Conservation (phyloP, 2,888 invertebrate species). For the Scaeva pyrastri region DNA sequence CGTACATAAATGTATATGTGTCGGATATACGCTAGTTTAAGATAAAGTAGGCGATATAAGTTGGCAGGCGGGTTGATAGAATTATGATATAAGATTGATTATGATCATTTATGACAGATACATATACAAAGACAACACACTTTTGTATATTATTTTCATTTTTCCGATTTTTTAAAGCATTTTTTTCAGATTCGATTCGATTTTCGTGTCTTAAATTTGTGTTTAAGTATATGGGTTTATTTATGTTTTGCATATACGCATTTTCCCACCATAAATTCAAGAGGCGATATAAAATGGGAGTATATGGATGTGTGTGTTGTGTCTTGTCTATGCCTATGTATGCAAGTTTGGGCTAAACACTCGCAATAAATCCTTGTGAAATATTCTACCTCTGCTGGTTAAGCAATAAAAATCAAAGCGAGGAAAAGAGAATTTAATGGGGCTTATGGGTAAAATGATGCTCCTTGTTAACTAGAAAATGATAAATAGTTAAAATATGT, state of each 20-base stretch:
- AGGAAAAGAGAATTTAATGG: conserved; percentile 40
- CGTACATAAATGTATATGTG: too few species aligned
- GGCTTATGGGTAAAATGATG: conserved; percentile 16
- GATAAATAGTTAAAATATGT: conserved; percentile 49
- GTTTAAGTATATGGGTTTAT: conserved; percentile 7
- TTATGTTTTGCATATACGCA: background rate
- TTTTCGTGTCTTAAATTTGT: background rate
- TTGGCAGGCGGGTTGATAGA: background rate
- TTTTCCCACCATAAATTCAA: background rate
- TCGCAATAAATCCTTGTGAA: conserved; percentile 36
- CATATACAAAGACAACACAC: background rate
- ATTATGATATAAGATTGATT: conserved; percentile 1
- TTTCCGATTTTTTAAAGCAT: background rate
- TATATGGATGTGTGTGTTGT: too few species aligned
- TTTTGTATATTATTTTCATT: background rate
- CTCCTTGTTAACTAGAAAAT: conserved; percentile 48
- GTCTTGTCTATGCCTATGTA: background rate
- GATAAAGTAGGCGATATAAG: background rate
- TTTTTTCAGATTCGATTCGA: background rate
- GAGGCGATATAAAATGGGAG: too few species aligned
- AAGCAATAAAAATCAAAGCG: conserved; percentile 42
- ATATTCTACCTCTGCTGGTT: conserved; percentile 32
- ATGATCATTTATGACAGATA: conserved; percentile 1
- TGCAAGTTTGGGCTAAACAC: conserved; percentile 1
- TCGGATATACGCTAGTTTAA: too few species aligned